Evolutionary conservation across 2,888 invertebrate species (phyloP), one percentile per base, ranked within the genome.

Genomic region (Odontothrips loti): DNA sequence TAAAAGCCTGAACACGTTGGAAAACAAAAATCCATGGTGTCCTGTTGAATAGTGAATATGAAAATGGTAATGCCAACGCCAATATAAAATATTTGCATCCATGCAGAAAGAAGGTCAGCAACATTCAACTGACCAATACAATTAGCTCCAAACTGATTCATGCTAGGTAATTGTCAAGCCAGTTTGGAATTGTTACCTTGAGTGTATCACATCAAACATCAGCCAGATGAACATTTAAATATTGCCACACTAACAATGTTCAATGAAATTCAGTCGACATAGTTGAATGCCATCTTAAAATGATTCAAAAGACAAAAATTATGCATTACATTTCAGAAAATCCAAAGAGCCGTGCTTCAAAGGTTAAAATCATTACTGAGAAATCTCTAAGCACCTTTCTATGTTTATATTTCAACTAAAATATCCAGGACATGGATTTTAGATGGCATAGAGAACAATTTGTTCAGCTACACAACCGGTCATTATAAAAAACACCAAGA

Each of bases 221-320:
- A 75, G 68, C 68, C 68, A 75, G 23, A 75, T 23, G 23, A 68
- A 68, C 68, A 75, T 15, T 15, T n/a, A 75, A 75, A 75, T 75
- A 75, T 75, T 75, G 68, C 68, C 68, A 27, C 68, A 27, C 23
- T 75, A 75, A 27, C 23, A 75, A 75, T 75, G 68, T 75, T 27
- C n/a, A n/a, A 75, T 23, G 68, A 75, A 75, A 75, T 75, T 75
- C 68, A 75, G 68, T 75, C 68, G 27, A 75, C 68, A 27, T 75
- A 27, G 23, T 75, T 75, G 68, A 75, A 75, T 75, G 27, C 68
- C 68, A 12, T 75, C 27, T 75, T 27, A 75, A 68, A 75, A 75
- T 75, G 68, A 75, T 75, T 75, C 27, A 75, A 75, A 27, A 27
- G 27, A 75, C 11, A 75, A 27, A 58, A 75, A 75, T 75, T 75